Conservation (phyloP, 1,140 invertebrate species). For the Lutraria rhynchaena region DNA sequence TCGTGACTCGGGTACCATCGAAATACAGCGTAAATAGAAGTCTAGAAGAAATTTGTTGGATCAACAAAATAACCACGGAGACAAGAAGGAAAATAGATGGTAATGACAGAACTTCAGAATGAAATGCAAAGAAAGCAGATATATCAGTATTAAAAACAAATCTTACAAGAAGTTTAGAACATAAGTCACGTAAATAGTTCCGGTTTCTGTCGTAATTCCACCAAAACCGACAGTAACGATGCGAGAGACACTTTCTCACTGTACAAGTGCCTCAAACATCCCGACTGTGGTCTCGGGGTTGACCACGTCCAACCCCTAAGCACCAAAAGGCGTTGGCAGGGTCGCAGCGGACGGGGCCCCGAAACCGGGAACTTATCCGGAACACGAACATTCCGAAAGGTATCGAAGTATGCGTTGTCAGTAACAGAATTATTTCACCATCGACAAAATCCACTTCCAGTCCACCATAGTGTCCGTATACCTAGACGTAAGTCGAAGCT, state of each 20-base stretch:
- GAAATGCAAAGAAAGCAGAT: too few species aligned
- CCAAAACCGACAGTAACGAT: slow-evolving; percentile 27
- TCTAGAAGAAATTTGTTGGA: too few species aligned
- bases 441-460: slow-evolving; percentile 59
- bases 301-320: slow-evolving; percentile 25
- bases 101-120: too few species aligned
- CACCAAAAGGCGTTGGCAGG: slow-evolving; percentile 37
- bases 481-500: slow-evolving; percentile 36
- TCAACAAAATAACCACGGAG: too few species aligned
- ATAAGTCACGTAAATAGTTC: too few species aligned
- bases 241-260: slow-evolving; percentile 10
- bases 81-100: too few species aligned
- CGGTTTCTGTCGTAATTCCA: not conserved
- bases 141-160: too few species aligned
- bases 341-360: slow-evolving; percentile 51
- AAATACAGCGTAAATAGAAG: too few species aligned
- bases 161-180: too few species aligned
- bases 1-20: too few species aligned
- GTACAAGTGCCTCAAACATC: slow-evolving; percentile 29
- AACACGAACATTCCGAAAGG: slow-evolving; percentile 58
- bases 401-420: slow-evolving; percentile 55
- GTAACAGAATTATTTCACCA: slow-evolving; percentile 13
- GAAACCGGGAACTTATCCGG: slow-evolving; percentile 57
- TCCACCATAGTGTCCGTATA: slow-evolving; percentile 34
- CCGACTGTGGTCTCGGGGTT: slow-evolving; percentile 49